phyloP scores from a whole-genome alignment of 2,113 vertebrate species.

The Tragelaphus strepsiceros region DNA sequence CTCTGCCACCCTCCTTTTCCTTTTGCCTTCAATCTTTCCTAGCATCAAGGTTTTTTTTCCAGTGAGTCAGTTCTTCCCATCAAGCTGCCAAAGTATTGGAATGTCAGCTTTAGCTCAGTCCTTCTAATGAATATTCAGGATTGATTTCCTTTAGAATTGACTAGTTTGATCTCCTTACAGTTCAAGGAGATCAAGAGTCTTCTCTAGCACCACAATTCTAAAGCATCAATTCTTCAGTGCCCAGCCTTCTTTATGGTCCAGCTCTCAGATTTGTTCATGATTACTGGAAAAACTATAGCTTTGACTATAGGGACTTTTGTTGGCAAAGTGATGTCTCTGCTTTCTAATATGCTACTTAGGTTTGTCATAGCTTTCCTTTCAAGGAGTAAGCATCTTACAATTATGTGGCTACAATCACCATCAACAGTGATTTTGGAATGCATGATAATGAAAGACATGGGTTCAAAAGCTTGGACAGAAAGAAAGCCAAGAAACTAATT shows the following conservation, averaged over 20 bases:
- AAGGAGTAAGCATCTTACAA: background rate
- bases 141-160: background rate
- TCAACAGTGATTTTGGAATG: background rate
- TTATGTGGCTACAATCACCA: background rate
- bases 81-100: background rate
- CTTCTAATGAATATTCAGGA: background rate
- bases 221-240: background rate
- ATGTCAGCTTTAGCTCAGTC: background rate
- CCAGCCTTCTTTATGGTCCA: background rate
- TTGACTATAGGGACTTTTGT: background rate
- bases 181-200: background rate
- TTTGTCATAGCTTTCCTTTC: background rate
- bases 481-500: background rate
- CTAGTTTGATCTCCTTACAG: background rate
- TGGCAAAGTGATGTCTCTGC: background rate
- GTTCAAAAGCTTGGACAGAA: background rate
- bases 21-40: background rate
- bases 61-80: background rate
- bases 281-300: background rate
- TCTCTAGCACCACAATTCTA: background rate
- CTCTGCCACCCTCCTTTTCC: background rate
- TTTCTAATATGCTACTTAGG: background rate
- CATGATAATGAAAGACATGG: background rate
- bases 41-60: background rate
- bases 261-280: background rate